phyloP scores from a whole-genome alignment of 2,797 vertebrate species.

The Lutjanus argentimaculatus region DNA sequence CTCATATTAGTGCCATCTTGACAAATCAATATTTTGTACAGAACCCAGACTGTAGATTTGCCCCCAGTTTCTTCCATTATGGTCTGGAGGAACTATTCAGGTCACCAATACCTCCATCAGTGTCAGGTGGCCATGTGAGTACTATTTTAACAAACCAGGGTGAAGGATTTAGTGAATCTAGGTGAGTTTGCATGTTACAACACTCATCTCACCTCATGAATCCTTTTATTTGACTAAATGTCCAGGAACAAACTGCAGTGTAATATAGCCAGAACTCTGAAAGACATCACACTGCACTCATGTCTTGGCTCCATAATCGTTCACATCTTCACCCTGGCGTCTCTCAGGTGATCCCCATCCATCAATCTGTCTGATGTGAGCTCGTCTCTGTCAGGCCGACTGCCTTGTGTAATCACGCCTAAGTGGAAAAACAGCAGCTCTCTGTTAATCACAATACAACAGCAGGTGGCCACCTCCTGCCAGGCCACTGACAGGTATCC shows the following conservation, averaged over 20 bases:
- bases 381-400: conserved; percentile 36
- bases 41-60: no score
- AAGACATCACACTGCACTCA: conserved; percentile 10
- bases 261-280: neutral
- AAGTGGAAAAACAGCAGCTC: conserved; percentile 65
- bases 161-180: no score
- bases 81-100: neutral
- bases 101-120: neutral
- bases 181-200: no score
- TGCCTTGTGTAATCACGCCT: conserved; percentile 56
- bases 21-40: neutral
- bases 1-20: neutral
- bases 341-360: conserved; percentile 47
- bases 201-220: no score
- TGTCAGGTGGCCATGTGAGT: neutral
- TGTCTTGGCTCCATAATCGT: conserved; percentile 1
- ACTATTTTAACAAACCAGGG: neutral
- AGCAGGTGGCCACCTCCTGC: conserved; percentile 44
- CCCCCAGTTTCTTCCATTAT: neutral
- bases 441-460: conserved; percentile 64
- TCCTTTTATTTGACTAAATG: neutral
- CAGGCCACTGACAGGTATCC: conserved; percentile 42
- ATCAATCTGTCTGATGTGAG: conserved; percentile 50
- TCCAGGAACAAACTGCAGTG: neutral
- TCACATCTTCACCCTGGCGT: conserved; percentile 14